phyloP scores from a whole-genome alignment of 1,140 invertebrate genomes.

The Triops cancriformis region DNA sequence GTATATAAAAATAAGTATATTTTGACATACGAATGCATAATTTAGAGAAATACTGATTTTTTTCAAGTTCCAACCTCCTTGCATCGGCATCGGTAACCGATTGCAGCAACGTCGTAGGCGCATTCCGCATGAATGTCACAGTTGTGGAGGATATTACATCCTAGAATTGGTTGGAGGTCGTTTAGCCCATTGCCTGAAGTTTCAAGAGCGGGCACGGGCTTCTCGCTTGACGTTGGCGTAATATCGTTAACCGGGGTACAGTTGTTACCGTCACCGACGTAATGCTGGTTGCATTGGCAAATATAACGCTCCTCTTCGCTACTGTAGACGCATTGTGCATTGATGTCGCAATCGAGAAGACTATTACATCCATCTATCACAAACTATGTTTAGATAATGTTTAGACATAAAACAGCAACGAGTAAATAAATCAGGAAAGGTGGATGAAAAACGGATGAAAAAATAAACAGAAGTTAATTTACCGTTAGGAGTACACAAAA shows the following conservation, averaged over 20 bases:
- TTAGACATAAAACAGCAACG: too few relatives aligned
- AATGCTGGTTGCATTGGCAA: conserved; percentile 43
- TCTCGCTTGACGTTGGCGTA: not conserved
- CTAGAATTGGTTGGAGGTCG: conserved; percentile 49
- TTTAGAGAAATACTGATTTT: not conserved
- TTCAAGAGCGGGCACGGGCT: conserved; percentile 62
- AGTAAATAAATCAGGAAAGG: too few relatives aligned
- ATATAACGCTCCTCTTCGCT: conserved; percentile 32
- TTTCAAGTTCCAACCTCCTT: conserved; percentile 41
- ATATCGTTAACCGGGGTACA: conserved; percentile 38
- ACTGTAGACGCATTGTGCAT: conserved; percentile 52
- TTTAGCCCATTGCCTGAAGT: conserved; percentile 62
- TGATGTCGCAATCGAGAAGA: conserved; percentile 47
- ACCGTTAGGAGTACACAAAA: conserved; percentile 53
- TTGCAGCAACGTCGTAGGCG: conserved; percentile 49
- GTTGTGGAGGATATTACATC: conserved; percentile 72
- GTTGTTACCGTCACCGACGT: conserved; percentile 39
- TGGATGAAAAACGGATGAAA: not conserved
- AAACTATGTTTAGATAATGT: conserved; percentile 29
- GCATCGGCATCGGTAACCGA: conserved; percentile 48
- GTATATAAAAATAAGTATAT: not conserved
- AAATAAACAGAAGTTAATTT: conserved; percentile 31
- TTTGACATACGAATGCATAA: conserved; percentile 3
- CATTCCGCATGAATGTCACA: conserved; percentile 78
- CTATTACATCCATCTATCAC: conserved; percentile 36